phyloP scores from a whole-genome alignment of 2,797 vertebrate genomes.

The Spatula versicolor region DNA sequence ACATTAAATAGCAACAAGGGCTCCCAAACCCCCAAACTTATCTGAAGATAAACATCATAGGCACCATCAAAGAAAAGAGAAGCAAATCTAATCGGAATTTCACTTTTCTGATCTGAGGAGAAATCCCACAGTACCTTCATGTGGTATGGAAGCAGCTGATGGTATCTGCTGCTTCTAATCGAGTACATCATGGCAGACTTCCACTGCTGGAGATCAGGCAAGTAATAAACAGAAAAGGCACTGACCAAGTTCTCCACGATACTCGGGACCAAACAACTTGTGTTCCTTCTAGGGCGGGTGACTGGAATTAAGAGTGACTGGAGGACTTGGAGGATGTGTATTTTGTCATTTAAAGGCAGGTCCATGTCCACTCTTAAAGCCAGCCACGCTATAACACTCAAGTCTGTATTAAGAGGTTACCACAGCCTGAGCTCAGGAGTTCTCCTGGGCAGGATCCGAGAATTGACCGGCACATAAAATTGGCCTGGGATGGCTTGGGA shows the following conservation, averaged over 20 bases:
- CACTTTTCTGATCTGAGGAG: constrained; percentile 38
- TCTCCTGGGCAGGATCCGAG: not conserved
- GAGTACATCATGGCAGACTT: not conserved
- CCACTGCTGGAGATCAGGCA: constrained; percentile 21
- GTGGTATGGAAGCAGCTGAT: constrained; percentile 19
- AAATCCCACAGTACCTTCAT: constrained; percentile 21
- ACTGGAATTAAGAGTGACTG: not conserved
- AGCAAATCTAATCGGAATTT: constrained; percentile 36
- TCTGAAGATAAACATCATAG: constrained; percentile 58
- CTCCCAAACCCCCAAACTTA: constrained; percentile 35
- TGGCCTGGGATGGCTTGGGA: not conserved
- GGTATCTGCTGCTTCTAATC: not conserved
- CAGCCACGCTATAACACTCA: not conserved
- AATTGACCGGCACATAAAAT: not conserved
- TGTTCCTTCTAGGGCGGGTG: constrained; percentile 16
- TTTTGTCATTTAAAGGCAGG: constrained; percentile 22
- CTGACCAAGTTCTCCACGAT: not conserved
- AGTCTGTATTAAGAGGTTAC: not conserved
- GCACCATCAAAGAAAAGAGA: constrained; percentile 58
- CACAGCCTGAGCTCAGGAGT: not conserved
- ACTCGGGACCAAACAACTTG: not conserved
- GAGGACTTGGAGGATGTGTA: not conserved
- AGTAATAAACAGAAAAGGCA: constrained; percentile 61
- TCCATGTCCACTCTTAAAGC: not conserved
- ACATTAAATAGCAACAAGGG: constrained; percentile 34